Conservation (phyloP, 1,140 invertebrate genomes). For the Stegodyphus mimosarum region DNA sequence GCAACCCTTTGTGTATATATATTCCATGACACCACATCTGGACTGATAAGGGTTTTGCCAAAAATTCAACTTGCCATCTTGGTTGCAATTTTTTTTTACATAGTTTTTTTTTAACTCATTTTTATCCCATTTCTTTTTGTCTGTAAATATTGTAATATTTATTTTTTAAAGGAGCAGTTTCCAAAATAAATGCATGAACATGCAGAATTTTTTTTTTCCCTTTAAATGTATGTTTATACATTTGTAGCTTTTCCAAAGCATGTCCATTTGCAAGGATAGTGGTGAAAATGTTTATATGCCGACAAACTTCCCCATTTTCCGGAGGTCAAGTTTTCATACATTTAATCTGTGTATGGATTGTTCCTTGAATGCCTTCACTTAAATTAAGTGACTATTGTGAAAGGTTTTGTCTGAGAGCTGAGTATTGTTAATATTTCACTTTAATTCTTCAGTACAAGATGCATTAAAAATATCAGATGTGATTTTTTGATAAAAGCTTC, state of each 20-base stretch:
- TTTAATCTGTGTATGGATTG: not conserved
- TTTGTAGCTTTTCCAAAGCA: not conserved
- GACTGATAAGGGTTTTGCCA: constrained; percentile 33
- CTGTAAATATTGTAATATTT: constrained; percentile 12
- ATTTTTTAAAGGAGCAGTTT: not conserved
- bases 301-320: no score
- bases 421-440: no score
- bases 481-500: no score
- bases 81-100: constrained; percentile 19
- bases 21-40: constrained; percentile 43
- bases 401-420: not conserved
- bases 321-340: not conserved
- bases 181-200: not conserved
- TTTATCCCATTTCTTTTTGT: constrained; percentile 9
- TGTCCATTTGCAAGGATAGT: not conserved
- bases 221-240: not conserved
- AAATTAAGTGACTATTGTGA: constrained; percentile 6
- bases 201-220: not conserved
- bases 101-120: not conserved
- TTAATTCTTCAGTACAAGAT: no score
- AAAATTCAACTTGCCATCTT: constrained; percentile 19
- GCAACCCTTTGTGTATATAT: constrained; percentile 51
- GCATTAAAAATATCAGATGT: no score
- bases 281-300: not conserved
- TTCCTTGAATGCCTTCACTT: not conserved